Evolutionary conservation across 2,797 vertebrate genomes (phyloP).

Genomic region (Rhodeus uyekii): DNA sequence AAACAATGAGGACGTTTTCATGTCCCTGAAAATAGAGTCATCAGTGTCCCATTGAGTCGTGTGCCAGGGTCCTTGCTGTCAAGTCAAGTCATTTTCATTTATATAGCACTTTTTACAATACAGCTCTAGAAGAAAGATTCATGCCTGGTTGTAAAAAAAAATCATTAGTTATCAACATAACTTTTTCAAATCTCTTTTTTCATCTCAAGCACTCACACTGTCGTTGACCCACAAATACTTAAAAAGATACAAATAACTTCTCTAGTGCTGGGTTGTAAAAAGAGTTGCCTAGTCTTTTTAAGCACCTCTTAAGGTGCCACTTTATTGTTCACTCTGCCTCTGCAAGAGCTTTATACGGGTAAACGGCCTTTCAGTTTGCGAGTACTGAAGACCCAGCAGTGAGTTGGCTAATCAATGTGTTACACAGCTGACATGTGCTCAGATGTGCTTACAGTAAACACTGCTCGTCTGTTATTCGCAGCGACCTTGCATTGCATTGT

Average conservation of each 20-base stretch:
- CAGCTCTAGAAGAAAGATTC: too few species aligned
- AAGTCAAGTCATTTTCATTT: too few species aligned
- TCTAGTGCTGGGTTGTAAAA: slow-evolving; percentile 8
- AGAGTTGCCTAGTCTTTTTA: slow-evolving; percentile 14
- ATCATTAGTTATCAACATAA: too few species aligned
- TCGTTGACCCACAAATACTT: background rate
- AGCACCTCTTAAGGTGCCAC: slow-evolving; percentile 20
- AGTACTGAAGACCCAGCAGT: slow-evolving; percentile 39
- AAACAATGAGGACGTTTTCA: too few species aligned
- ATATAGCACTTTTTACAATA: too few species aligned
- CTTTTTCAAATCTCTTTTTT: too few species aligned
- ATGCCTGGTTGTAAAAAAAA: too few species aligned
- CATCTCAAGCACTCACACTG: background rate
- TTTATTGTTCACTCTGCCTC: slow-evolving; percentile 28
- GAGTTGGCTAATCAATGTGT: slow-evolving; percentile 46
- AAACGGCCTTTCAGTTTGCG: slow-evolving; percentile 1
- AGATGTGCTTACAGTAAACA: slow-evolving; percentile 54
- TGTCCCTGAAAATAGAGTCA: too few species aligned
- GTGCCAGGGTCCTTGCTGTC: background rate
- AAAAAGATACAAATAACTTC: slow-evolving; percentile 7
- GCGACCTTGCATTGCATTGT: slow-evolving; percentile 29
- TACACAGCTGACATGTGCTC: slow-evolving; percentile 37
- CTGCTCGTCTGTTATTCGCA: slow-evolving; percentile 44
- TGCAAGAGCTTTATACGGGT: slow-evolving; percentile 34
- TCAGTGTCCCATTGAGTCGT: background rate